These are phyloP conservation scores for Malacoctenus gilli DNA, from an alignment of 2,797 vertebrate genomes.

Conservation along the genomic window DNA sequence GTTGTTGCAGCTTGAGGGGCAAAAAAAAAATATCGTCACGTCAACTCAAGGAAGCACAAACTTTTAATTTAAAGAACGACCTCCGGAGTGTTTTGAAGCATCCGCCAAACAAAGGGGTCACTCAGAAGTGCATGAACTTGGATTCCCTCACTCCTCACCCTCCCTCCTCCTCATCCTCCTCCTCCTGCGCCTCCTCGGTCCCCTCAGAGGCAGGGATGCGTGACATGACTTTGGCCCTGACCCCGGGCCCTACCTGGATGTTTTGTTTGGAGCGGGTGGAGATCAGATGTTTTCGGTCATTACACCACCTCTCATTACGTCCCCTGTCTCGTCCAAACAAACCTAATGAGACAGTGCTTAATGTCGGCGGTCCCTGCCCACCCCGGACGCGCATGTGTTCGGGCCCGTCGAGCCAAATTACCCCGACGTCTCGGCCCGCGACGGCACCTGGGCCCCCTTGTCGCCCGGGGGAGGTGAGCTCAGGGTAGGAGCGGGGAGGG, in stretches of 20 bases:
- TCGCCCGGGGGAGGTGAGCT: constrained; percentile 76
- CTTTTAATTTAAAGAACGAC: too few species aligned
- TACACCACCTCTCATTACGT: constrained; percentile 81
- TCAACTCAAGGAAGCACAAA: too few species aligned
- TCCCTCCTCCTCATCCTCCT: too few species aligned
- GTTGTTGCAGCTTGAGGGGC: too few species aligned
- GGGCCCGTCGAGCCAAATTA: constrained; percentile 81
- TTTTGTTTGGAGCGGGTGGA: constrained; percentile 72
- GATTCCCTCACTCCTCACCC: too few species aligned
- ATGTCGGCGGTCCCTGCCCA: constrained; percentile 77
- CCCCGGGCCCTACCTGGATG: constrained; percentile 73
- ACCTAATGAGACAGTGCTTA: constrained; percentile 87
- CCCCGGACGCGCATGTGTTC: constrained; percentile 85
- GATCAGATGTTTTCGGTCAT: constrained; percentile 83
- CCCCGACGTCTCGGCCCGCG: constrained; percentile 74
- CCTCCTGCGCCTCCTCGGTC: constrained; percentile 9
- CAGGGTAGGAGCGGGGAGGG: constrained; percentile 74
- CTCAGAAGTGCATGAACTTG: too few species aligned
- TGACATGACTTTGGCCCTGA: constrained; percentile 82
- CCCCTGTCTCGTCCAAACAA: constrained; percentile 67
- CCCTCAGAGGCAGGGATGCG: constrained; percentile 48
- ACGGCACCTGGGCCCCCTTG: constrained; percentile 85
- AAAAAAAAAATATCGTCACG: too few species aligned
- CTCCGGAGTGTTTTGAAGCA: too few species aligned
- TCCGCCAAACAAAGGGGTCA: too few species aligned